A percentile compares a stretch with the other conserved stretches of the same genome.
Evolutionary conservation across 92 coral and sea anemone species (phyloP).

Genomic region (Actinostola sp.): DNA sequence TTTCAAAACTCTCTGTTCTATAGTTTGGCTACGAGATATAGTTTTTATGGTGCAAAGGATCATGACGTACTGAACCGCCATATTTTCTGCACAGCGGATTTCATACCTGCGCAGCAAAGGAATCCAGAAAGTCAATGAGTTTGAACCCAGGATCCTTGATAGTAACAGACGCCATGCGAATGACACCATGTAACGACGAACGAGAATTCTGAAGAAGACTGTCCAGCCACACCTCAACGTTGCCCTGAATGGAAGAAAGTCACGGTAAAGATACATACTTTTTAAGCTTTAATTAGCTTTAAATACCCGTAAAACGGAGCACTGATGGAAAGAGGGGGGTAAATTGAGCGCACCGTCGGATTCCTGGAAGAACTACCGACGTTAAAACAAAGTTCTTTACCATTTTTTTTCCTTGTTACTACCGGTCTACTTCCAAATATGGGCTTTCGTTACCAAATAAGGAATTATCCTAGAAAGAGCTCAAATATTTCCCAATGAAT

Average conservation of each 20-base stretch:
- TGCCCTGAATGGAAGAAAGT: constrained; percentile 62
- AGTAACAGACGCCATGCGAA: constrained; percentile 92
- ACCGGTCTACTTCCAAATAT: too few species aligned
- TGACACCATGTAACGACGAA: constrained; percentile 78
- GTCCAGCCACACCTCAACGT: constrained; percentile 94
- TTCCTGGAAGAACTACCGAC: too few species aligned
- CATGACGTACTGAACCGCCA: neutral
- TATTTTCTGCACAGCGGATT: neutral
- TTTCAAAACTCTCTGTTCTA: too few species aligned
- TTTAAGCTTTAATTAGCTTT: neutral
- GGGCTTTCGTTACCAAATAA: neutral
- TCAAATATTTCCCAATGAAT: too few species aligned
- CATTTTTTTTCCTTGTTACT: too few species aligned
- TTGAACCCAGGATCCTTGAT: constrained; percentile 93
- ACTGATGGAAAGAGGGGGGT: too few species aligned
- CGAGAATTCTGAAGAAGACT: constrained; percentile 77
- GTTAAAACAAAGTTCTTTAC: too few species aligned
- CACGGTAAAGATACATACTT: neutral
- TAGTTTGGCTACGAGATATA: too few species aligned
- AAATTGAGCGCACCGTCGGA: too few species aligned
- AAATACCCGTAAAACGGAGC: too few species aligned
- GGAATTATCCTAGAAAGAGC: neutral
- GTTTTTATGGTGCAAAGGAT: neutral
- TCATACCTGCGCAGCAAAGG: constrained; percentile 93
- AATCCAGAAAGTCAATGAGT: constrained; percentile 89